Conservation (phyloP, 1,140 invertebrate genomes). For the Hyles vespertilio region DNA sequence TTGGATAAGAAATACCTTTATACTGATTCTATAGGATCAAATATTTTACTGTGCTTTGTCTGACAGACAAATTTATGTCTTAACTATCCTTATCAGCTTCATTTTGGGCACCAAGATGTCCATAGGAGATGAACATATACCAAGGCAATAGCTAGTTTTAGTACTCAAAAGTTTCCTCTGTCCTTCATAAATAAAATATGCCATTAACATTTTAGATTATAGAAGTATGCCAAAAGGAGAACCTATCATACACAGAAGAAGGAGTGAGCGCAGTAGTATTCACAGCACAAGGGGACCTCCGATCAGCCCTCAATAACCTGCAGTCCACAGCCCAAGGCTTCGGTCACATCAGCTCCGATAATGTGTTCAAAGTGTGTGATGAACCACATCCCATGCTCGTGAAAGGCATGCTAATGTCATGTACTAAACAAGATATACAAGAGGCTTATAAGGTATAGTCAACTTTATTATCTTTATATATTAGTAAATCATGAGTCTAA, state of each 20-base stretch:
- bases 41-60: too few species aligned
- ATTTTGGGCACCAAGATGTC: too few species aligned
- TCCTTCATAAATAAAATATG: too few species aligned
- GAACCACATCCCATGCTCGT: conserved; percentile 98
- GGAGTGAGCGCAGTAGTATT: conserved; percentile 98
- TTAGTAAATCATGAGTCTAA: too few species aligned
- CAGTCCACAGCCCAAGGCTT: conserved; percentile 98
- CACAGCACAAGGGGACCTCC: conserved; percentile 99
- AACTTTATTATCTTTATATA: background rate
- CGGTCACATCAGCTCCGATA: conserved; percentile 91
- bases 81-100: too few species aligned
- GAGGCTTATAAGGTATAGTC: conserved; percentile 86
- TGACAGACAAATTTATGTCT: too few species aligned
- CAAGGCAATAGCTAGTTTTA: background rate
- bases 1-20: too few species aligned
- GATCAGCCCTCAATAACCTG: conserved; percentile 97
- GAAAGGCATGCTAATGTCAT: conserved; percentile 93
- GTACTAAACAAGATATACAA: conserved; percentile 87
- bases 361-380: conserved; percentile 99
- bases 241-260: conserved; percentile 92
- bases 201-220: conserved; percentile 59
- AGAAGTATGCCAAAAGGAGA: conserved; percentile 76
- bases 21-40: too few species aligned
- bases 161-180: background rate
- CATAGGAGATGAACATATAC: background rate